phyloP scores from a whole-genome alignment of 2,888 invertebrate genomes.

The Buathra laborator region DNA sequence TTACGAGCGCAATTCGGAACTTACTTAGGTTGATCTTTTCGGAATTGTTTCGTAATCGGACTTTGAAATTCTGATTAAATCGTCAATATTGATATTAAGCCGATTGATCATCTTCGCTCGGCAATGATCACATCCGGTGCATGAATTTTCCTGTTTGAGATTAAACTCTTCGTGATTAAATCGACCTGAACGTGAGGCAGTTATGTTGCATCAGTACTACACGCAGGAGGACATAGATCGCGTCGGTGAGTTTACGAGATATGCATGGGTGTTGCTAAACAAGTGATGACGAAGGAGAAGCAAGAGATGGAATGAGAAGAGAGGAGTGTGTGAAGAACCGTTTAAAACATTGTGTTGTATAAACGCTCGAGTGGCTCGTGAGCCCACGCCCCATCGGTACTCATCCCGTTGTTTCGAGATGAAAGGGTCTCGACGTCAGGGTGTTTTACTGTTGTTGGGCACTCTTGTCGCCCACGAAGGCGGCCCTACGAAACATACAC shows the following conservation, averaged over 20 bases:
- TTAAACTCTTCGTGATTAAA: not conserved
- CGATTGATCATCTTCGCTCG: not conserved
- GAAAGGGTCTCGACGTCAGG: slow-evolving; percentile 21
- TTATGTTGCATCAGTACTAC: slow-evolving; percentile 81
- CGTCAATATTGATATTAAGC: not conserved
- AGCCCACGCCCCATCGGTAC: slow-evolving; percentile 27
- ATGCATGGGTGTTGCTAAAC: slow-evolving; percentile 5
- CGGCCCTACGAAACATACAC: slow-evolving; percentile 17
- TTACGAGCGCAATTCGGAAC: not conserved
- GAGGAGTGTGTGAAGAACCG: slow-evolving; percentile 20
- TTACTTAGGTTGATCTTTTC: not conserved
- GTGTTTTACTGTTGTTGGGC: not conserved
- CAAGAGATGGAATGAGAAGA: slow-evolving; percentile 22
- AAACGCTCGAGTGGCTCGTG: slow-evolving; percentile 18
- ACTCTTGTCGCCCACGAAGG: not conserved
- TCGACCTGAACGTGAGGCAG: slow-evolving; percentile 49
- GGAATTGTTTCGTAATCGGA: not conserved
- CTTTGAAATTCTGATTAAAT: not conserved
- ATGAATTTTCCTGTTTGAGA: slow-evolving; percentile 2
- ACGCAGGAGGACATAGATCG: slow-evolving; percentile 82
- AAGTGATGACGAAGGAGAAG: slow-evolving; percentile 10
- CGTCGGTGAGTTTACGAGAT: slow-evolving; percentile 77
- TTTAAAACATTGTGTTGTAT: slow-evolving; percentile 39
- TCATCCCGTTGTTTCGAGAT: slow-evolving; percentile 41
- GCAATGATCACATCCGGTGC: not conserved